phyloP scores from a whole-genome alignment of 2,888 invertebrate species.

The Tipula vernalis region DNA sequence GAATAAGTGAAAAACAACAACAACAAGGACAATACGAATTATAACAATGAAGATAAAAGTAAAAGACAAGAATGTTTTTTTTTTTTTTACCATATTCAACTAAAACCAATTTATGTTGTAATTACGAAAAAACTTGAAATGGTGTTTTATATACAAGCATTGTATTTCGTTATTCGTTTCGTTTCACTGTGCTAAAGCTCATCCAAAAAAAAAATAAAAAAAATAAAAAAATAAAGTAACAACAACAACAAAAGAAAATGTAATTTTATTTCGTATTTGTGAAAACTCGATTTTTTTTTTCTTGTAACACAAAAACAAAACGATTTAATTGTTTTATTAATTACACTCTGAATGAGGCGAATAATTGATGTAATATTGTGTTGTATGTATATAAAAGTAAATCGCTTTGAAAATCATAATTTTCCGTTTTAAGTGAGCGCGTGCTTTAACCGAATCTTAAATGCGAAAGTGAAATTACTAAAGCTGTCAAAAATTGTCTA shows the following conservation, averaged over 20 bases:
- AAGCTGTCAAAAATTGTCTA: too few species aligned
- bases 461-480: too few species aligned
- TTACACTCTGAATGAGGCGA: neutral
- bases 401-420: neutral
- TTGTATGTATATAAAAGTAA: neutral
- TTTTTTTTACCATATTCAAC: neutral
- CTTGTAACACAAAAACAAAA: neutral
- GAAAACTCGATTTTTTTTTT: neutral
- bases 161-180: neutral
- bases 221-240: too few species aligned
- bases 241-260: neutral
- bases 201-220: neutral
- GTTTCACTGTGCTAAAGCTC: neutral
- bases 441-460: too few species aligned
- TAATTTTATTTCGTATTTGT: too few species aligned
- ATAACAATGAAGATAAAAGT: neutral
- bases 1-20: neutral
- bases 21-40: neutral
- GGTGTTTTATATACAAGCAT: neutral
- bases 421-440: neutral
- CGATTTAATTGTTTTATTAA: constrained; percentile 9
- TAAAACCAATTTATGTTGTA: constrained; percentile 10
- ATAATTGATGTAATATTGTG: neutral
- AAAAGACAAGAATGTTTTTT: neutral
- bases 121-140: neutral